Evolutionary conservation across 2,113 vertebrate genomes (phyloP), one percentile per base, ranked within the genome.

Genomic region (Dendrocopos noguchii): DNA sequence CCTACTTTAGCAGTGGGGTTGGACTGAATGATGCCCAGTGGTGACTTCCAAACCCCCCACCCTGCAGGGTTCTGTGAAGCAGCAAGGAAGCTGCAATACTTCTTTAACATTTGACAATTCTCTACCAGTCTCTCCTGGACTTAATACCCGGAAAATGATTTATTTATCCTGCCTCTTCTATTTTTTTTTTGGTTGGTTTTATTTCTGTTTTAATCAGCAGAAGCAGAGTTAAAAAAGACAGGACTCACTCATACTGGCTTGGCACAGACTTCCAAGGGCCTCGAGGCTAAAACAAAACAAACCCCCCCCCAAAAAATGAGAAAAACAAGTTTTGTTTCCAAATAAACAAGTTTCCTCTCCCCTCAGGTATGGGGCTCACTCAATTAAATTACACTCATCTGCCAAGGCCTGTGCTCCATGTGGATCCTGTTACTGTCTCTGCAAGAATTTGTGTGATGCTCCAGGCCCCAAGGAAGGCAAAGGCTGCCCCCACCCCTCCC

Each of bases 251-350:
- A 34, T 71, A 55, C 46, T 75, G 87, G 82, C 85, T 91, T 91
- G 91, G 93, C 92, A 50, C 27, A 15, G 9, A 16, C 44, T 90
- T 81, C 80, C 63, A 63, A 72, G 89, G 60, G 72, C 95, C 96
- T 60, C 4, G 60, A 67, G 94, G 90, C 81, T 76, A 68, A 86
- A 92, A 57, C 68, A 60, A 90, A 88, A 85, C 74, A 83, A 86
- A 72, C 72, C 52, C 80, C 55, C 55, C 28, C 39, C 39, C 36
- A 39, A 12, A 87, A 89, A 86, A 60, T 12, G 86, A 82, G 84
- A 94, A 95, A 96, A 96, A 89, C 96, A 94, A 88, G 90, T 95
- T 95, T 95, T 94, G 86, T 92, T 97, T 96, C 96, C 95, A 96
- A 96, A 96, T 95, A 95, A 97, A 95, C 96, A 96, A 88, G 90